These are phyloP conservation scores for Metallyticus violacea DNA, from an alignment of 2,888 invertebrate genomes.

Conservation along the genomic window DNA sequence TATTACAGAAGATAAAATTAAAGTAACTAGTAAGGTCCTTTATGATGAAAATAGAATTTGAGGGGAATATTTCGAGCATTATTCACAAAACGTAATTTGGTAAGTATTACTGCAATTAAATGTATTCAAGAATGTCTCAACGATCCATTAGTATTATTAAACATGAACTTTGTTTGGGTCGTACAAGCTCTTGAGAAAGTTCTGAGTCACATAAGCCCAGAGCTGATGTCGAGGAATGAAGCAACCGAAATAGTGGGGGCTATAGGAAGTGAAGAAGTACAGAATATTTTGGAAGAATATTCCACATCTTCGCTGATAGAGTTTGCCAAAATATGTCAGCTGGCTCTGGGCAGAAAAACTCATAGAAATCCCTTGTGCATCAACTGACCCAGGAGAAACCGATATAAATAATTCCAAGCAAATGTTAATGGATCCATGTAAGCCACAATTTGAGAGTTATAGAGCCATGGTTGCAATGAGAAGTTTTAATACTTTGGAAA, in stretches of 20 bases:
- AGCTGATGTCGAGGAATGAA: slow-evolving; percentile 97
- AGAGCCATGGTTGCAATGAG: slow-evolving; percentile 94
- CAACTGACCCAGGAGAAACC: slow-evolving; percentile 79
- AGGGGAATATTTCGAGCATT: slow-evolving; percentile 93
- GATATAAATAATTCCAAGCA: slow-evolving; percentile 54
- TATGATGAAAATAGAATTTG: slow-evolving; percentile 66
- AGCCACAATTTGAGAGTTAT: slow-evolving; percentile 83
- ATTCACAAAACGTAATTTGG: slow-evolving; percentile 88
- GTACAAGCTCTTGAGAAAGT: slow-evolving; percentile 71
- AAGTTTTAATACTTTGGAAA: slow-evolving; percentile 74
- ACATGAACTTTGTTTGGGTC: slow-evolving; percentile 96
- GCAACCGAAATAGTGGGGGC: slow-evolving; percentile 99
- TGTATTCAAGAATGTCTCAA: slow-evolving; percentile 76
- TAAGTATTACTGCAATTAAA: slow-evolving; percentile 74
- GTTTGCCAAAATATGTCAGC: slow-evolving; percentile 91
- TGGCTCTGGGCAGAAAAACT: slow-evolving; percentile 72
- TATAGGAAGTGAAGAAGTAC: slow-evolving; percentile 71
- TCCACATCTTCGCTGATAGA: slow-evolving; percentile 72
- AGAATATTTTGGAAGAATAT: slow-evolving; percentile 71
- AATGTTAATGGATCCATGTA: slow-evolving; percentile 68
- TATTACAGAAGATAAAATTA: neutral
- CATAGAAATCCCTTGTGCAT: slow-evolving; percentile 72
- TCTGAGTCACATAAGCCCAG: slow-evolving; percentile 74
- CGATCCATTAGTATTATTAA: slow-evolving; percentile 89
- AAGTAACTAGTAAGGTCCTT: slow-evolving; percentile 67